Evolutionary conservation across 2,113 vertebrate genomes (phyloP), one percentile per base, ranked within the genome.

Genomic region (Leptobrachium leishanense): DNA sequence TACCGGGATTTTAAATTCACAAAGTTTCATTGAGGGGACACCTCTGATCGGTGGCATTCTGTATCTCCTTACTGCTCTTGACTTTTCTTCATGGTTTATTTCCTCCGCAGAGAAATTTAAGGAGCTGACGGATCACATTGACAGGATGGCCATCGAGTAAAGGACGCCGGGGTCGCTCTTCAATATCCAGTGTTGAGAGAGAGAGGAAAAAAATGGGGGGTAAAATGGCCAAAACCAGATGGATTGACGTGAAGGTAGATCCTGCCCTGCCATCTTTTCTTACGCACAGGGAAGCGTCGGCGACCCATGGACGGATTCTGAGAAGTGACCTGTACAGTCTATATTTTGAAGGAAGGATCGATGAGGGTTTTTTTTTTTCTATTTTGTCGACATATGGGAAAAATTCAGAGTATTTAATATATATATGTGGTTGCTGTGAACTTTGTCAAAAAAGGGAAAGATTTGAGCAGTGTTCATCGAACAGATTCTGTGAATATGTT

Each of bases 41-140:
- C 20, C 20, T 31, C 20, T 31, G 20, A 31, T 31, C 20, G 20
- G 20, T 31, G 20, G 20, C 20, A 31, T 31, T 31, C 20, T 31
- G 20, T 31, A 31, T 31, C 20, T 31, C 20, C 20, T 31, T 31
- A 31, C 20, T 31, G 20, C 20, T 31, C 20, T 31, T 31, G 20
- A 31, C 20, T 31, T 31, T 43, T 43, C 12, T 43, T 43, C 39
- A 11, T 55, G 0, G 74, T 76, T 44, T 82, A 70, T 70, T 43
- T 72, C 43, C 20, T 57, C 82, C 62, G 6, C 91, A 99, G 97
- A 98, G 85, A 97, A 99, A 83, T 95, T 94, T 92, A 98, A 98
- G 91, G 88, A 98, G 83, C 93, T 99, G 77, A 96, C 88, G 0
- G 95, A 98, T 77, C 95, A 99, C 91, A 98, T 98, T 2, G 95